phyloP scores from a whole-genome alignment of 2,113 vertebrate species.

The Xiphophorus couchianus region DNA sequence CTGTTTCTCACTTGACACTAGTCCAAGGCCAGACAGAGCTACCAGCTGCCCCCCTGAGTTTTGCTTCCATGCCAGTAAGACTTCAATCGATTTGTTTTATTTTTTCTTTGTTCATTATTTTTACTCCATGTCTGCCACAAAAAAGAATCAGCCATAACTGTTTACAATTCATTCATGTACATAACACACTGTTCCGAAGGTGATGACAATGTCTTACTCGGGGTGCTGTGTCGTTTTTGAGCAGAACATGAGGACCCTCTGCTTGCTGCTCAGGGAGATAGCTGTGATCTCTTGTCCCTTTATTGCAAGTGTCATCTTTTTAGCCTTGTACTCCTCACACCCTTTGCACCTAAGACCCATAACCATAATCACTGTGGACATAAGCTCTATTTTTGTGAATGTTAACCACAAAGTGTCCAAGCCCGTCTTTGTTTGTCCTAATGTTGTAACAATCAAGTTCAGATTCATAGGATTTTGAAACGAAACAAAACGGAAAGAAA shows the following conservation, averaged over 20 bases:
- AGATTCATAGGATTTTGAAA: conserved; percentile 59
- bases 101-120: conserved; percentile 19
- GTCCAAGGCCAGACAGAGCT: conserved; percentile 65
- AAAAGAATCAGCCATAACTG: conserved; percentile 35
- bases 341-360: conserved; percentile 79
- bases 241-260: conserved; percentile 59
- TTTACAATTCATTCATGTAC: conserved; percentile 50
- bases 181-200: conserved; percentile 31
- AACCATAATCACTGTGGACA: conserved; percentile 82
- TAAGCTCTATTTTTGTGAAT: conserved; percentile 82
- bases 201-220: conserved; percentile 59
- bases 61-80: conserved; percentile 65
- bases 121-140: conserved; percentile 32
- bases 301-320: conserved; percentile 64
- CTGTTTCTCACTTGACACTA: conserved; percentile 63
- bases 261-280: conserved; percentile 78
- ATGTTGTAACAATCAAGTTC: conserved; percentile 74
- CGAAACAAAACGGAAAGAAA: neutral
- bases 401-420: conserved; percentile 81
- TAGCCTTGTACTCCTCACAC: conserved; percentile 73
- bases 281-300: conserved; percentile 76
- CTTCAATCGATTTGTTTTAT: conserved; percentile 35
- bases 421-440: conserved; percentile 73
- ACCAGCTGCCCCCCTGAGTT: conserved; percentile 74
- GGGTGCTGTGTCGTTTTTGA: conserved; percentile 59